Conservation (phyloP, 2,888 invertebrate species). For the Lasioglossum lativentre region DNA sequence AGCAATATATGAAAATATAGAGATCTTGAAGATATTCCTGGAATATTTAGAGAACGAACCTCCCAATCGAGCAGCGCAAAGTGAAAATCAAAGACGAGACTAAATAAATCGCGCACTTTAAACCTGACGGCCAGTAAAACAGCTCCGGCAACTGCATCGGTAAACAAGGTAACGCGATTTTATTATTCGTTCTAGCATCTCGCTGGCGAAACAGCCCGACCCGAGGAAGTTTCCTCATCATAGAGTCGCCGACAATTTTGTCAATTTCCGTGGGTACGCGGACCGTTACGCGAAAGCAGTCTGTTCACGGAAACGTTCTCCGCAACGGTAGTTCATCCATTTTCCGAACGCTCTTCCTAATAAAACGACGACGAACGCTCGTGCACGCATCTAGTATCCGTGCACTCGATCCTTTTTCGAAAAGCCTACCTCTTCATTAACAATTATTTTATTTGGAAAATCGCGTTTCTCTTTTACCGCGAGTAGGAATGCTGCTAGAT, state of each 20-base stretch:
- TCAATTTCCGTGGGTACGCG: constrained; percentile 61
- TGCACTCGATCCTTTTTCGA: background rate
- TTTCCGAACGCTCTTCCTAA: constrained; percentile 23
- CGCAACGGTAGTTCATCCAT: constrained; percentile 33
- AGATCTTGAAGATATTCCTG: too few relatives aligned
- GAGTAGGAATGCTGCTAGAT: background rate
- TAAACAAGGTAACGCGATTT: constrained; percentile 6
- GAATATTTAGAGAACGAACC: background rate
- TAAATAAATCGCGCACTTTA: background rate
- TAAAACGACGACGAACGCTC: background rate
- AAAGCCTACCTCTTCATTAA: background rate
- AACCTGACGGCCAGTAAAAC: background rate
- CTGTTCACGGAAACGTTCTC: constrained; percentile 52
- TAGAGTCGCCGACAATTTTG: constrained; percentile 60
- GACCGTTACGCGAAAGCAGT: constrained; percentile 61
- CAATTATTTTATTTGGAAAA: background rate
- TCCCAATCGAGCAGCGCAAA: background rate
- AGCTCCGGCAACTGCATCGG: background rate
- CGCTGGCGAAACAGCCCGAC: constrained; percentile 23
- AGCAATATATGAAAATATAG: too few relatives aligned
- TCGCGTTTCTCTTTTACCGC: background rate
- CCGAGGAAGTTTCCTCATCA: constrained; percentile 39
- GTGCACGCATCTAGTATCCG: background rate
- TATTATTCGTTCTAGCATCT: constrained; percentile 1
- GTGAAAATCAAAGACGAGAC: background rate